These are phyloP conservation scores for Panthera leo DNA, from an alignment of 2,113 vertebrate species.

Conservation along the genomic window DNA sequence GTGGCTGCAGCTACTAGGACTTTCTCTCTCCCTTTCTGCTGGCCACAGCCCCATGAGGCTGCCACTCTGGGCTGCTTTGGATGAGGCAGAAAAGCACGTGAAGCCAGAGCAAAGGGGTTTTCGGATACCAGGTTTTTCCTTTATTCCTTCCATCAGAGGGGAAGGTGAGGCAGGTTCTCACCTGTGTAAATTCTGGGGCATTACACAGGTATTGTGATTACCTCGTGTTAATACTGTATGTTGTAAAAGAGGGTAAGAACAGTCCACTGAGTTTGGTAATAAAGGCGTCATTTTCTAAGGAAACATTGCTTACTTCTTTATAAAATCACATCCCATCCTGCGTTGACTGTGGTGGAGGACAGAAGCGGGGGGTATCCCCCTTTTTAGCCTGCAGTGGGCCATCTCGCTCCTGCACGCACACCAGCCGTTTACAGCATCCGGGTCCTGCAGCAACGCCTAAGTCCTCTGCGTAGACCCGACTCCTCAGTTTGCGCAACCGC, in stretches of 20 bases:
- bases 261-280: not conserved
- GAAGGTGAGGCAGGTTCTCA: not conserved
- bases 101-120: not conserved
- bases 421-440: not conserved
- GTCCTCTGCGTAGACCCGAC: fast-evolving
- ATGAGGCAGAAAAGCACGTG: not conserved
- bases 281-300: not conserved
- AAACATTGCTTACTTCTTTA: not conserved
- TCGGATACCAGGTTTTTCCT: not conserved
- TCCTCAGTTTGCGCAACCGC: no score
- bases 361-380: not conserved
- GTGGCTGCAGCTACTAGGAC: not conserved
- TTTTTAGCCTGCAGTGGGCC: not conserved
- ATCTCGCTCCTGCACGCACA: not conserved
- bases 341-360: not conserved
- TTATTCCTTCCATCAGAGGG: not conserved
- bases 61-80: not conserved
- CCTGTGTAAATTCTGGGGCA: not conserved
- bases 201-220: not conserved
- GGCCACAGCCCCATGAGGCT: no score
- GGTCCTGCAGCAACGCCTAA: not conserved
- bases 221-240: not conserved
- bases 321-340: not conserved
- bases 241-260: not conserved
- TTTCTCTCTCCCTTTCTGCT: not conserved